Percentiles rank a stretch among this genome's conserved stretches.
phyloP scores from a whole-genome alignment of 2,113 vertebrate species.

The Phrynosoma platyrhinos region DNA sequence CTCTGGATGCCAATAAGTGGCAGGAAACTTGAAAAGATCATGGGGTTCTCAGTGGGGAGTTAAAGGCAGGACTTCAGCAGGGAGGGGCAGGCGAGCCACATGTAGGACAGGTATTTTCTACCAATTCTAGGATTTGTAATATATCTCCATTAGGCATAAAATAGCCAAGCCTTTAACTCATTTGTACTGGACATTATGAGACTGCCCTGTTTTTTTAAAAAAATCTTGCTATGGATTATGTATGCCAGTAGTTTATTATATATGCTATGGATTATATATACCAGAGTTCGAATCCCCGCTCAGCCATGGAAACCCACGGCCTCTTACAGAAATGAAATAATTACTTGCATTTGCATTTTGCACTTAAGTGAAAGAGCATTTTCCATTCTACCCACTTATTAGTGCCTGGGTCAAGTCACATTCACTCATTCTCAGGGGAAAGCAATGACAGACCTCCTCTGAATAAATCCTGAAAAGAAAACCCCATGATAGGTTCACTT shows the following conservation, averaged over 20 bases:
- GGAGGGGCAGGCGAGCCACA: background rate
- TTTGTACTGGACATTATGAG: too few species aligned
- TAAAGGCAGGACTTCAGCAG: background rate
- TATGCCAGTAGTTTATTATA: too few species aligned
- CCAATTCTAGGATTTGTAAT: background rate
- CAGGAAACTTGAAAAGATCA: background rate
- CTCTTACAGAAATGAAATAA: background rate
- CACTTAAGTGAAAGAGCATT: background rate
- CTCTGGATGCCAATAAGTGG: background rate
- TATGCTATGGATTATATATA: background rate
- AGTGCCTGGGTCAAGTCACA: background rate
- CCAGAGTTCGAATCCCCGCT: too few species aligned
- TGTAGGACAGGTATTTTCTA: background rate
- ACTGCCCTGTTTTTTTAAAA: background rate
- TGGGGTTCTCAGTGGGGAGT: constrained; percentile 14
- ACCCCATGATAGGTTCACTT: too few species aligned
- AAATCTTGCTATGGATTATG: background rate
- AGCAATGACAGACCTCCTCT: too few species aligned
- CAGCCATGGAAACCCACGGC: background rate
- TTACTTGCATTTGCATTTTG: background rate
- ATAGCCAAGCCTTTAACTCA: background rate
- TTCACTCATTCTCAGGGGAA: too few species aligned
- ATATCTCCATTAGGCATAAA: background rate
- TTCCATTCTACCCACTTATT: background rate
- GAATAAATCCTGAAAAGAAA: too few species aligned